phyloP scores from a whole-genome alignment of 2,113 vertebrate genomes.

The Eulacestoma nigropectus region DNA sequence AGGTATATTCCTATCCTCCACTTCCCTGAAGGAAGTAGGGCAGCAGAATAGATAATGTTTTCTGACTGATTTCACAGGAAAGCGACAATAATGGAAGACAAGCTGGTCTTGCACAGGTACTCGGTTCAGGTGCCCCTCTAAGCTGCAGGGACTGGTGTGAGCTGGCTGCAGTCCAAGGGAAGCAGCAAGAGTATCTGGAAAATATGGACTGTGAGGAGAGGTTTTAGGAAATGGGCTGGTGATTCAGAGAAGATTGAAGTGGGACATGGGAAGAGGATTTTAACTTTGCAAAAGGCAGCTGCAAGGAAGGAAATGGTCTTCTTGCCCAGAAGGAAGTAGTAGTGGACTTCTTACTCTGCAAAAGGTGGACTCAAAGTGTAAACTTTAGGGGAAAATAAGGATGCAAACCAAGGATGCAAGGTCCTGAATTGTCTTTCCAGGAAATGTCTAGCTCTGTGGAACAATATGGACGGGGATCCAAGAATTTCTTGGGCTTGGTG shows the following conservation, averaged over 20 bases:
- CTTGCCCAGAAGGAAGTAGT: background rate
- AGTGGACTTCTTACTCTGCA: background rate
- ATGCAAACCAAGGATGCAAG: background rate
- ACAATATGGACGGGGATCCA: background rate
- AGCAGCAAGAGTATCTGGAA: background rate
- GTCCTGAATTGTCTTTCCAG: background rate
- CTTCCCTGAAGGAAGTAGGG: background rate
- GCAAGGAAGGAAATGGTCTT: background rate
- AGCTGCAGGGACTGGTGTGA: background rate
- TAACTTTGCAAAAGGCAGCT: background rate
- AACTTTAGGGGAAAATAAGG: background rate
- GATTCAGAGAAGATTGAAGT: background rate
- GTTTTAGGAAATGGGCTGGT: background rate
- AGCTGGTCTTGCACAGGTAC: background rate
- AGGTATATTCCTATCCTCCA: slow-evolving; percentile 62
- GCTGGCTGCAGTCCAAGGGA: background rate
- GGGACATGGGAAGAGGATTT: background rate
- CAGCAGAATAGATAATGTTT: background rate
- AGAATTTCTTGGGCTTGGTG: background rate
- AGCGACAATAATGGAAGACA: background rate
- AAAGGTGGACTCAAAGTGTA: background rate
- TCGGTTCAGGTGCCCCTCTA: rapidly evolving
- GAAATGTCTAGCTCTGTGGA: background rate
- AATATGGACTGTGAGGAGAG: background rate
- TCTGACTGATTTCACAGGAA: background rate